Percentiles rank a stretch among this genome's conserved stretches.
phyloP scores from a whole-genome alignment of 2,113 vertebrate species.

The Phasianus colchicus region DNA sequence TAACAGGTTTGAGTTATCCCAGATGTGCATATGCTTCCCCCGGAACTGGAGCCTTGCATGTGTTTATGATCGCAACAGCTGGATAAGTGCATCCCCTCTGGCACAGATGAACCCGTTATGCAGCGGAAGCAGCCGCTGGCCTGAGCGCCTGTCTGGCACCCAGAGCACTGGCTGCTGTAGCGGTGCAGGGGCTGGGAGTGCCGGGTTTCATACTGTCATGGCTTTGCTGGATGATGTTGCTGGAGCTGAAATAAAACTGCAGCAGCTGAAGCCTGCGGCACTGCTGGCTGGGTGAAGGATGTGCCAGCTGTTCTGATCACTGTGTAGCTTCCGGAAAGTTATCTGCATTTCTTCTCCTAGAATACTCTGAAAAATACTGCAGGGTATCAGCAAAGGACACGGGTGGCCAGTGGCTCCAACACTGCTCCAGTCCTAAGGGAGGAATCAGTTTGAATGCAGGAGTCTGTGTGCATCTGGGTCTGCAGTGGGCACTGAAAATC shows the following conservation, averaged over 20 bases:
- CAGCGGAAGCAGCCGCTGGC: accelerated
- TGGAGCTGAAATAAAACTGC: not conserved
- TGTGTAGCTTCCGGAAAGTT: not conserved
- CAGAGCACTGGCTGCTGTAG: not conserved
- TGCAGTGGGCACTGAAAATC: not conserved
- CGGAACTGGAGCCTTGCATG: not conserved
- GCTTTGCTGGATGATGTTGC: not conserved
- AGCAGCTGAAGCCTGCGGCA: not conserved
- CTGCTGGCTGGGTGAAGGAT: not conserved
- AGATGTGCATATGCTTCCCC: not conserved
- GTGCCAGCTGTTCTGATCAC: not conserved
- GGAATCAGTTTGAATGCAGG: not conserved
- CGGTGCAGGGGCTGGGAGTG: not conserved
- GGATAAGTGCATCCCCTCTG: accelerated
- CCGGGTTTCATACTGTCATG: not conserved
- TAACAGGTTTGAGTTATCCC: not conserved
- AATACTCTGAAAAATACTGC: not conserved
- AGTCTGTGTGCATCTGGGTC: not conserved
- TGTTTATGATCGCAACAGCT: not conserved
- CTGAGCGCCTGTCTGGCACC: not conserved
- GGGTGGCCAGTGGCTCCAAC: not conserved
- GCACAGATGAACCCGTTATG: accelerated
- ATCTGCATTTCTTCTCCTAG: not conserved
- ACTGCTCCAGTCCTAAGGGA: not conserved
- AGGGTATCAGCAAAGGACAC: not conserved